phyloP scores from a whole-genome alignment of 2,797 vertebrate genomes.

The Periophthalmus magnuspinnatus region DNA sequence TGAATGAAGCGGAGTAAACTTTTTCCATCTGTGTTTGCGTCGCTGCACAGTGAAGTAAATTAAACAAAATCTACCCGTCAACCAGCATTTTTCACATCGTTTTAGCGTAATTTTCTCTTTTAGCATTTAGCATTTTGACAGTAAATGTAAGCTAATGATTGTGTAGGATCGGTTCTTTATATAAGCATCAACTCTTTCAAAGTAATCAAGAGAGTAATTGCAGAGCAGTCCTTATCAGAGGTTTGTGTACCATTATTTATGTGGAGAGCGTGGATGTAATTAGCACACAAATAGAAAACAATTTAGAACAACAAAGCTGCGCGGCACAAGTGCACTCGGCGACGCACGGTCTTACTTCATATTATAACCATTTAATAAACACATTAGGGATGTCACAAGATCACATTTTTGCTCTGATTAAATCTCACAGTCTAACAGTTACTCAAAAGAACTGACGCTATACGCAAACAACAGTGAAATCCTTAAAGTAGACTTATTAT shows the following conservation, averaged over 20 bases:
- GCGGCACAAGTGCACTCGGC: background rate
- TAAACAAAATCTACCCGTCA: background rate
- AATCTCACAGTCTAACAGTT: background rate
- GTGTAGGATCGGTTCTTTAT: background rate
- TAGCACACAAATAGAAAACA: background rate
- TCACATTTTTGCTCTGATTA: background rate
- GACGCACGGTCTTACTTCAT: background rate
- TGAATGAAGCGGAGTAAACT: constrained; percentile 22
- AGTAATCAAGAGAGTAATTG: constrained; percentile 3
- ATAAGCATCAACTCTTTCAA: background rate
- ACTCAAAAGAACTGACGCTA: background rate
- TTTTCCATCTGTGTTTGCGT: background rate
- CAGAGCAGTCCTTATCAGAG: background rate
- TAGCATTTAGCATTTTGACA: background rate
- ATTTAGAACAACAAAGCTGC: constrained; percentile 5
- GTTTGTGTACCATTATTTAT: constrained; percentile 8
- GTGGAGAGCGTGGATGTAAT: background rate
- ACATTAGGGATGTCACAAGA: background rate
- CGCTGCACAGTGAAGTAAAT: background rate
- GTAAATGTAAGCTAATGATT: background rate
- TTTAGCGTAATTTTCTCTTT: no score
- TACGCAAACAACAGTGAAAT: background rate
- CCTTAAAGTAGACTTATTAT: background rate
- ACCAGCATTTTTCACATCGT: background rate
- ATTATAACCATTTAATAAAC: background rate